These are phyloP conservation scores for Mactromeris polynyma DNA, from an alignment of 2,888 invertebrate genomes.

Conservation along the genomic window DNA sequence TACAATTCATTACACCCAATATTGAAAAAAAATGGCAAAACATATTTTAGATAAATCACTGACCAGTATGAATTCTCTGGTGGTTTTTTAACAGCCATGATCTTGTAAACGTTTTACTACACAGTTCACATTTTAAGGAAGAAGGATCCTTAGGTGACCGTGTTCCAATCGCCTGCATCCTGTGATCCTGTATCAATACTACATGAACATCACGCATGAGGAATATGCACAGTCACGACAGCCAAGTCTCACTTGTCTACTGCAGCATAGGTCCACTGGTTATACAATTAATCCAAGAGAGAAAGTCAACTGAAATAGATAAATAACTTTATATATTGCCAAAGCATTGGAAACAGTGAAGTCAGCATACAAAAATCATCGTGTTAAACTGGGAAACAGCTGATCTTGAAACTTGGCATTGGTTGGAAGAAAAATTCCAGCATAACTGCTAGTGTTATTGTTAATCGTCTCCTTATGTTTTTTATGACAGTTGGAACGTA, in stretches of 20 bases:
- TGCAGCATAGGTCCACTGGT: neutral
- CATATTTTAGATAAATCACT: neutral
- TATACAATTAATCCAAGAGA: neutral
- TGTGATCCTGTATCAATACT: slow-evolving; percentile 23
- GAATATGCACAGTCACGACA: neutral
- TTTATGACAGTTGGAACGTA: too few relatives aligned
- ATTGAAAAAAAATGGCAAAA: too few relatives aligned
- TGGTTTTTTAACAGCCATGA: slow-evolving; percentile 65
- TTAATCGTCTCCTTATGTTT: too few relatives aligned
- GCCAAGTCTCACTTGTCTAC: neutral
- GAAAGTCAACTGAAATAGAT: neutral
- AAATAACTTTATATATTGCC: too few relatives aligned
- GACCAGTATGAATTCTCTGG: slow-evolving; percentile 56
- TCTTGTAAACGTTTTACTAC: slow-evolving; percentile 58
- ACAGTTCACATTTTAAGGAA: slow-evolving; percentile 53
- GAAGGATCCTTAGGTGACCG: slow-evolving; percentile 52
- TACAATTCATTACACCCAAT: too few relatives aligned
- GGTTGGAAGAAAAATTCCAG: too few relatives aligned
- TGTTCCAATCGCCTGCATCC: slow-evolving; percentile 44
- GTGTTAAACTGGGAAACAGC: too few relatives aligned
- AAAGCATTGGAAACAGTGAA: too few relatives aligned
- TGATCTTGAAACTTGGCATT: too few relatives aligned
- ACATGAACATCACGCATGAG: slow-evolving; percentile 38
- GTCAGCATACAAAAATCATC: too few relatives aligned
- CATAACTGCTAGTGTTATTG: too few relatives aligned